Percentiles rank a stretch among this genome's conserved stretches.
Conservation (phyloP, 2,888 invertebrate species). For the Notodonta dromedarius region DNA sequence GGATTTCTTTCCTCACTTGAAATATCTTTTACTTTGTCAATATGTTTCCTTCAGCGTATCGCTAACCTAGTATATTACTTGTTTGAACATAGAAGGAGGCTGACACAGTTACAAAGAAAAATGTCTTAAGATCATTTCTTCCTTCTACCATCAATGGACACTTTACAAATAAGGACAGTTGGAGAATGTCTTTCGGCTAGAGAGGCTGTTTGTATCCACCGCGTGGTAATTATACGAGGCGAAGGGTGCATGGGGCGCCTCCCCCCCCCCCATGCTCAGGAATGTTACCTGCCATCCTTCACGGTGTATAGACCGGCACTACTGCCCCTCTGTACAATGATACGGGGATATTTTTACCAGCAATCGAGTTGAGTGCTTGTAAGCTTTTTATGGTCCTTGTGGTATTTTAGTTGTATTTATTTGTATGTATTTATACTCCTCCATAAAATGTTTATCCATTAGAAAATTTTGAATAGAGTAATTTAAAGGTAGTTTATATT, state of each 20-base stretch:
- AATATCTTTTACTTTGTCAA: no score
- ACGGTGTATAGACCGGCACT: slow-evolving; percentile 38
- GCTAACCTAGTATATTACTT: no score
- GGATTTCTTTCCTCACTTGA: background rate
- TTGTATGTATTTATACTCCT: background rate
- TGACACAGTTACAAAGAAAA: no score
- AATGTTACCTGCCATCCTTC: slow-evolving; percentile 64
- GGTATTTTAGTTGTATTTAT: background rate
- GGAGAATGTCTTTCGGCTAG: slow-evolving; percentile 55
- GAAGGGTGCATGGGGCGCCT: slow-evolving; percentile 27
- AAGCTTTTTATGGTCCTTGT: background rate
- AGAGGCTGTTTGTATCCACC: slow-evolving; percentile 55
- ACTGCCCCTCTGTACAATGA: slow-evolving; percentile 32
- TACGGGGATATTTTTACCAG: slow-evolving; percentile 24
- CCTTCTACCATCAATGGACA: slow-evolving; percentile 51
- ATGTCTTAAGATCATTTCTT: background rate
- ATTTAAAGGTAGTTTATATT: no score
- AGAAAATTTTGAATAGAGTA: no score
- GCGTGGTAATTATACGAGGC: slow-evolving; percentile 48
- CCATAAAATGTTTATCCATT: no score
- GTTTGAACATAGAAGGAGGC: no score
- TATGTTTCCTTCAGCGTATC: no score
- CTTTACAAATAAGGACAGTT: slow-evolving; percentile 36
- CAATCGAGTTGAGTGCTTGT: slow-evolving; percentile 8
- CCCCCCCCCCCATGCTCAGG: slow-evolving; percentile 40